Percentiles rank a stretch among this genome's conserved stretches.
Conservation (phyloP, 2,113 vertebrate species). For the Rhea americana region DNA sequence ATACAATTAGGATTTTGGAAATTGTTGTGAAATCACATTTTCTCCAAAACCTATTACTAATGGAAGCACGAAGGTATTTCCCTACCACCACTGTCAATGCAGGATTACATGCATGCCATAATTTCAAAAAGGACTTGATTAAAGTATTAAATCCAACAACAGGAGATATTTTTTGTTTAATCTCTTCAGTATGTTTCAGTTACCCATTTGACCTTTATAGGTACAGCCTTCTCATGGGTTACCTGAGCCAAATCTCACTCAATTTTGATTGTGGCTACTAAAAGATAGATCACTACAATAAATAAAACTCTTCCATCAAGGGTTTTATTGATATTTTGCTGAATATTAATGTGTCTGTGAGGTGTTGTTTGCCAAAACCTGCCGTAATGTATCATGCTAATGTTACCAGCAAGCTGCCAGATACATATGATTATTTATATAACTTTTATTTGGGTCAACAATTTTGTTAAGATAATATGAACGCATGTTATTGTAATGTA, state of each 20-base stretch:
- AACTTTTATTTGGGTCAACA: not conserved
- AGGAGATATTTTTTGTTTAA: conserved; percentile 1
- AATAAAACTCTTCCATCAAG: conserved; percentile 4
- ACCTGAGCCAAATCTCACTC: not conserved
- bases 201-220: conserved; percentile 18
- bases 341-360: not conserved
- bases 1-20: not conserved
- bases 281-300: not conserved
- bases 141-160: not conserved
- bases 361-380: not conserved
- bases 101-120: not conserved
- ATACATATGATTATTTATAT: not conserved
- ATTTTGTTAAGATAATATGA: not conserved
- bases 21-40: not conserved
- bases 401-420: not conserved
- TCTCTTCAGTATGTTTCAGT: not conserved
- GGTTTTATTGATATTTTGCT: conserved; percentile 10
- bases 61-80: not conserved
- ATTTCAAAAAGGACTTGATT: not conserved
- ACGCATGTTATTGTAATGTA: not conserved
- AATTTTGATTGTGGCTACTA: conserved; percentile 21
- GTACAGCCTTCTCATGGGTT: not conserved
- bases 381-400: not conserved
- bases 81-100: not conserved
- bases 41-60: not conserved